A percentile compares a stretch with the other conserved stretches of the same genome.
Evolutionary conservation across 2,888 invertebrate genomes (phyloP).

Genomic region (Emesis furor): DNA sequence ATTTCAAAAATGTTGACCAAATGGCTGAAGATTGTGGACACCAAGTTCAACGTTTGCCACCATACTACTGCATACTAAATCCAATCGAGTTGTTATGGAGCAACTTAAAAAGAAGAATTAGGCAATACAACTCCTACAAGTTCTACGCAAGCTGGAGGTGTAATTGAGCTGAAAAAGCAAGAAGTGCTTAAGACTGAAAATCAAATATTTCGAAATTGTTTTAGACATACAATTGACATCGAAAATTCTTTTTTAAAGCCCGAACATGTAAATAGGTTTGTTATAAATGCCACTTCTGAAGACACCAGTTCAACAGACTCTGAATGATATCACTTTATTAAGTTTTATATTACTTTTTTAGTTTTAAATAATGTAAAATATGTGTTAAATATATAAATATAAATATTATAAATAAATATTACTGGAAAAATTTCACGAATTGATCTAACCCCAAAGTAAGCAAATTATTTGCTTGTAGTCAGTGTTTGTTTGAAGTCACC

Average conservation of each 20-base stretch:
- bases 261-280: not conserved
- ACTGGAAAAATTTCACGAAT: too few relatives aligned
- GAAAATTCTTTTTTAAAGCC: not conserved
- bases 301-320: not conserved
- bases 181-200: constrained; percentile 10
- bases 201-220: constrained; percentile 10
- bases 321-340: not conserved
- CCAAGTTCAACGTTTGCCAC: not conserved
- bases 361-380: not conserved
- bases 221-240: not conserved
- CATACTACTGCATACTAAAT: not conserved
- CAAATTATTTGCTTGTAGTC: too few relatives aligned
- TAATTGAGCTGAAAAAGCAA: constrained; percentile 14
- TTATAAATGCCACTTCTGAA: constrained; percentile 4
- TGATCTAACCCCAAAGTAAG: too few relatives aligned
- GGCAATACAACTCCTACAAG: not conserved
- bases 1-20: constrained; percentile 4
- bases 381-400: not conserved
- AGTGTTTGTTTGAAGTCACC: too few relatives aligned
- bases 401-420: too few relatives aligned
- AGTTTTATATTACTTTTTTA: constrained; percentile 15
- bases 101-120: constrained; percentile 1
- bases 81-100: not conserved
- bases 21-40: not conserved
- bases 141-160: not conserved